Percentiles rank a stretch among this genome's conserved stretches.
Conservation (phyloP, 2,797 vertebrate genomes). For the Calcarius lapponicus region DNA sequence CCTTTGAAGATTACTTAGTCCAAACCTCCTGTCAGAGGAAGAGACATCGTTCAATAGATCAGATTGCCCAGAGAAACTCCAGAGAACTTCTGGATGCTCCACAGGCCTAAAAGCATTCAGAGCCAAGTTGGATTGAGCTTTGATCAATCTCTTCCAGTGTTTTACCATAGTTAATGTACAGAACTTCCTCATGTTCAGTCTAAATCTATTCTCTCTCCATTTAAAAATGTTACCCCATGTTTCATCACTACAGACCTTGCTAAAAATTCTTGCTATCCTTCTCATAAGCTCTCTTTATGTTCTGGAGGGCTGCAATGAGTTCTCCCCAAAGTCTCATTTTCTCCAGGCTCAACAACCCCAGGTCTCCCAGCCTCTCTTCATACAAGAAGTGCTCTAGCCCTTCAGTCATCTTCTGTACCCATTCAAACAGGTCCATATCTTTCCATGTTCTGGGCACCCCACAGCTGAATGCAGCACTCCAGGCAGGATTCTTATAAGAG, state of each 20-base stretch:
- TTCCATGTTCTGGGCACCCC: neutral
- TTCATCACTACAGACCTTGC: neutral
- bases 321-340: neutral
- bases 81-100: neutral
- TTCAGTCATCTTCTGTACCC: neutral
- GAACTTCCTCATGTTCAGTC: neutral
- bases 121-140: neutral
- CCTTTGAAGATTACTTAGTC: neutral
- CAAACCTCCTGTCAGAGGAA: neutral
- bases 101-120: neutral
- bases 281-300: neutral
- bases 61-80: neutral
- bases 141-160: neutral
- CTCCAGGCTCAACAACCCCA: neutral
- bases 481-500: neutral
- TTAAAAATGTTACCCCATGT: neutral
- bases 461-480: neutral
- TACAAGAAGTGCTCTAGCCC: neutral
- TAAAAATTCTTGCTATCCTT: neutral
- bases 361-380: neutral
- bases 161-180: fast-evolving
- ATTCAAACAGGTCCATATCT: neutral
- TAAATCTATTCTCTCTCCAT: neutral
- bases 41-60: neutral
- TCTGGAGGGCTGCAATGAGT: neutral